Base-by-base conservation (phyloP, 2,888 invertebrate species). In the Bellardia pandia region DNA sequence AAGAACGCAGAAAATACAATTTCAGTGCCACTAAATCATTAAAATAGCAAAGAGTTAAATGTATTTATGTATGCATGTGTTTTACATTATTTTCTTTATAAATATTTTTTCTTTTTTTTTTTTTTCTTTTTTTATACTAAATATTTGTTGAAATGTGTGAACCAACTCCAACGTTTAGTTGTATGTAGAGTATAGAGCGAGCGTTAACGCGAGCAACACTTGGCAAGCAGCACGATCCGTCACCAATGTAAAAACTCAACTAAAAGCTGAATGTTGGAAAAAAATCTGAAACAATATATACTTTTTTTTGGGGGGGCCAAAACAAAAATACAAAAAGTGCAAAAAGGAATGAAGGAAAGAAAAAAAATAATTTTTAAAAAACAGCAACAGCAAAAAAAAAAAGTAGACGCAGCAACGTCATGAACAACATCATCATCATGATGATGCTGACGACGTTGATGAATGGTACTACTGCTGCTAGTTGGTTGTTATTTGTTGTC, bases 181-280 rank as follows among this genome's bases (percentile, higher is more conserved):
- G 2, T 72, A 33, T 66, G 45, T 69, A 60, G 60, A 82, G 42
- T 60, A 85, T 80, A 85, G 86, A 76, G 80, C 86, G 85, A 84
- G 77, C 86, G 88, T 86, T 75, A 79, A 84, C 84, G 85, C 88
- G 85, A 85, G 88, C 85, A 83, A 88, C 86, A 79, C 85, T 87
- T 85, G 85, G 88, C 88, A 80, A 86, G 88, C 91, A 91, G 92
- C 92, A 93, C 93, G 93, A 93, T 93, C 93, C 93, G 93, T 93
- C 93, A 93, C 93, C 94, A 93, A 93, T 93, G 94, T 93, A 93
- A 93, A 93, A 93, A 93, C 94, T 93, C 93, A 93, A 93, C 93
- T 93, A 93, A 93, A 93, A 93, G 87, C 81, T 85, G 93, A 93
- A 91, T 92, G 93, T 92, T 93, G 93, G 87, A 87, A 93, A 93